Base-by-base conservation (phyloP, 2,797 vertebrate species). In the Anguilla marmorata region DNA sequence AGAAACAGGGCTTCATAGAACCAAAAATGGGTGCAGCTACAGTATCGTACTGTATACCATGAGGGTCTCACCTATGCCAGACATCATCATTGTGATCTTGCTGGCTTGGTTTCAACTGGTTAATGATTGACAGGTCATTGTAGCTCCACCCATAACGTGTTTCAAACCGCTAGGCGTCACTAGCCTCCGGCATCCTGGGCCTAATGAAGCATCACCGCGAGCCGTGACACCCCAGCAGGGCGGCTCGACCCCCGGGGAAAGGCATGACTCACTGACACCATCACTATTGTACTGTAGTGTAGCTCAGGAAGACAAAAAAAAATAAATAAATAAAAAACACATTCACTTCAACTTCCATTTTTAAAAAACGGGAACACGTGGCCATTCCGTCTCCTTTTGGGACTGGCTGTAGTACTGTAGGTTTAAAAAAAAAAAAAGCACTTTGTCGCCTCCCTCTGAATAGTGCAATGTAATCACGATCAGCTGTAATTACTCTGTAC, bases 151-250 rank as follows among this genome's bases (percentile, higher is more conserved):
- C 69, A 12, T 30, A 41, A 79, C 24, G 19, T 6, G 74, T 99
- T 92, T 97, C 98, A 0, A 98, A 98, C 84, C 97, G 97, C 0
- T 98, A 79, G 74, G 74, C 33, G 19, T 37, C 74, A 41, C 33
- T 14, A 76, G 33, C 98, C 0, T 97, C 98, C 37, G 99, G 98
- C 95, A 98, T 99, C 41, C 95, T 99, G 86, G 98, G 98, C 72
- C 97, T 99, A 88, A 99, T 99, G 98, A 97, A 98, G 94, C 98
- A 99, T 92, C 98, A 99, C 91, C 96, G 96, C 94, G 99, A 96
- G 98, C 87, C 88, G 88, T 88, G 74, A 82, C 41, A 48, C 41
- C 45, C 90, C 88, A 50, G 45, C 45, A n/a, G 21, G 69, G 5
- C 89, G 90, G 88, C 89, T 87, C 87, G 87, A 90, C 92, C 90